phyloP scores from a whole-genome alignment of 2,888 invertebrate genomes.

The Strigamia transsilvanica region DNA sequence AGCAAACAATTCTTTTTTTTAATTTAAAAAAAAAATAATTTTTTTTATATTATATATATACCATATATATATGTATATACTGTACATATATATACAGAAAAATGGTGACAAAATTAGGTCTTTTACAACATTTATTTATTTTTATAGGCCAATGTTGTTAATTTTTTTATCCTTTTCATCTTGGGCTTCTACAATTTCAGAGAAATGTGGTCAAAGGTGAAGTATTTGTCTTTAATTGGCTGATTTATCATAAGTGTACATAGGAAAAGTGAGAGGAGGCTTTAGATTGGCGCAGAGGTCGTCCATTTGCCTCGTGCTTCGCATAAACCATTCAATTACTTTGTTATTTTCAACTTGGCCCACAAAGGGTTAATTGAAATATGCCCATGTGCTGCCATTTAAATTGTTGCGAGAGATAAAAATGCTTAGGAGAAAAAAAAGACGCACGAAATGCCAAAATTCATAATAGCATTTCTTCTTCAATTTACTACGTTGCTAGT shows the following conservation, averaged over 20 bases:
- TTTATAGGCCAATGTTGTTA: slow-evolving; percentile 17
- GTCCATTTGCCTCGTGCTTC: slow-evolving; percentile 44
- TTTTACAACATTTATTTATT: not conserved
- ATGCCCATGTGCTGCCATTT: slow-evolving; percentile 37
- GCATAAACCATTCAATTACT: slow-evolving; percentile 46
- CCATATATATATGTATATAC: not conserved
- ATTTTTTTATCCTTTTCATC: not conserved
- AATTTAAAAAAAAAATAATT: not conserved
- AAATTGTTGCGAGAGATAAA: slow-evolving; percentile 44
- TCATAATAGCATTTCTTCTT: not conserved
- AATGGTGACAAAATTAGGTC: not conserved
- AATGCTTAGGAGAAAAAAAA: not conserved
- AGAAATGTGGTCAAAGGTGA: slow-evolving; percentile 46
- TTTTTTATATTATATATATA: not conserved
- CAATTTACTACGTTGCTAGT: not conserved
- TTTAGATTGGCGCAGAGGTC: slow-evolving; percentile 43
- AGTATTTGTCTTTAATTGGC: slow-evolving; percentile 42
- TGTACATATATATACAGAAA: not conserved
- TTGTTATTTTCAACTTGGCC: slow-evolving; percentile 49
- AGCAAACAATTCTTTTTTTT: slow-evolving; percentile 6
- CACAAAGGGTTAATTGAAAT: slow-evolving; percentile 50
- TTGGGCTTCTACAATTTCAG: slow-evolving; percentile 10
- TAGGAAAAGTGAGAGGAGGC: slow-evolving; percentile 46
- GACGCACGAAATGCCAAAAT: too few relatives aligned
- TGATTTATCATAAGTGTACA: slow-evolving; percentile 43